A percentile compares a stretch with the other conserved stretches of the same genome.
phyloP scores from a whole-genome alignment of 1,140 invertebrate species.

The Dendroctonus ponderosae region DNA sequence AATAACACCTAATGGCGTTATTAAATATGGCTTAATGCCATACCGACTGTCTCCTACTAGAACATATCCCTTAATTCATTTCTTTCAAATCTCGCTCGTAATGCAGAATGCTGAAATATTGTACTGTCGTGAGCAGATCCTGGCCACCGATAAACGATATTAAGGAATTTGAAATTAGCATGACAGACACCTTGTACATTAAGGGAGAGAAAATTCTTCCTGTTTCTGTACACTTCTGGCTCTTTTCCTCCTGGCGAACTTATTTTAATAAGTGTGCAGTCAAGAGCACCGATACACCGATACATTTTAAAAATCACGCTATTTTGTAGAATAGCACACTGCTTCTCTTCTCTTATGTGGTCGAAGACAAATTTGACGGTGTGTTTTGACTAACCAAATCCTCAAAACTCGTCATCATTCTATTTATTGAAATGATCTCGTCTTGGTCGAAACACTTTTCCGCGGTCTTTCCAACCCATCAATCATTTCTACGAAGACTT shows the following conservation, averaged over 20 bases:
- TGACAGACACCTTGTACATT: conserved; percentile 47
- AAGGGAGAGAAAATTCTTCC: conserved; percentile 45
- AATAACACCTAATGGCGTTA: background rate
- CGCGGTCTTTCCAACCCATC: too few relatives aligned
- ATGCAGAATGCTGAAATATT: background rate
- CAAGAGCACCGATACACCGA: conserved; percentile 3
- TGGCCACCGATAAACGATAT: conserved; percentile 47
- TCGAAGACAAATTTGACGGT: too few relatives aligned
- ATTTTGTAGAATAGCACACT: too few relatives aligned
- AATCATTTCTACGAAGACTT: too few relatives aligned
- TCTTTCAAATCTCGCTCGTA: background rate
- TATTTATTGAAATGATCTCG: too few relatives aligned
- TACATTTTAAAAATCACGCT: too few relatives aligned
- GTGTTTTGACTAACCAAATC: too few relatives aligned
- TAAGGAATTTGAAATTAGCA: conserved; percentile 36
- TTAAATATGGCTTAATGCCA: background rate
- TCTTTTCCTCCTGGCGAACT: conserved; percentile 37
- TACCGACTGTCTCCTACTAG: background rate
- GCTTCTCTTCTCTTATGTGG: too few relatives aligned
- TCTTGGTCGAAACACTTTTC: too few relatives aligned
- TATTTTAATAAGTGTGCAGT: conserved; percentile 26
- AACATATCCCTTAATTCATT: background rate
- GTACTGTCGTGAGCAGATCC: conserved; percentile 44
- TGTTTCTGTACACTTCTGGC: conserved; percentile 45
- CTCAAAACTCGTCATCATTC: too few relatives aligned